Conservation (phyloP, 2,888 invertebrate species). For the Nowickia ferox region DNA sequence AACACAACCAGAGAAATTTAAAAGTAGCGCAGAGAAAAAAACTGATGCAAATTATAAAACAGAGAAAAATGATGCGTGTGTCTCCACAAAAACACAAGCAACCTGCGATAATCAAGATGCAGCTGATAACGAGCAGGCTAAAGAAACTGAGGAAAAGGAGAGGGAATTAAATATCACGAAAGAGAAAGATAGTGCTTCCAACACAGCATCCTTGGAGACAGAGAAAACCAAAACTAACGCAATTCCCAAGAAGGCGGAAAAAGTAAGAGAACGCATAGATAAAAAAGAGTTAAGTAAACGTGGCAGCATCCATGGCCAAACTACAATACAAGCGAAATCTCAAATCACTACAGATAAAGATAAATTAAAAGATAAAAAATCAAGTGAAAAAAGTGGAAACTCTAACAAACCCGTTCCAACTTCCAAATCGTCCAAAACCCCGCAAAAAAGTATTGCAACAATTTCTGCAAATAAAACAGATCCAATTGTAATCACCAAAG, state of each 20-base stretch:
- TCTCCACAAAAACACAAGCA: background rate
- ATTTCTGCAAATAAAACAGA: background rate
- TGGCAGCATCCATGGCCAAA: background rate
- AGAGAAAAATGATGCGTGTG: background rate
- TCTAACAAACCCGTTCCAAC: background rate
- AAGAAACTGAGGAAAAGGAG: conserved; percentile 15
- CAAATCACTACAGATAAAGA: background rate
- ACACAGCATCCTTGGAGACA: background rate
- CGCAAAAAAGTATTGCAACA: background rate
- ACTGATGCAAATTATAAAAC: background rate
- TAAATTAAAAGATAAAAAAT: background rate
- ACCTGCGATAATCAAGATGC: background rate
- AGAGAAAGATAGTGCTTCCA: background rate
- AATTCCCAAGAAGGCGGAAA: background rate
- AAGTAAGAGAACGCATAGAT: background rate
- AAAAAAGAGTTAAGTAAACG: background rate
- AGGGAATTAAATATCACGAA: background rate
- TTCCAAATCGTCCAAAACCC: background rate
- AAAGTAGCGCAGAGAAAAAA: conserved; percentile 1
- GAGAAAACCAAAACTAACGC: background rate
- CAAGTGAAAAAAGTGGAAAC: background rate
- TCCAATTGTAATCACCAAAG: background rate
- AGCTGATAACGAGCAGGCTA: background rate
- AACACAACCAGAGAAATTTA: background rate
- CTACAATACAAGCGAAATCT: background rate